These are phyloP conservation scores for Epizoanthus scotinus DNA, from an alignment of 92 coral and sea anemone species.

Conservation along the genomic window DNA sequence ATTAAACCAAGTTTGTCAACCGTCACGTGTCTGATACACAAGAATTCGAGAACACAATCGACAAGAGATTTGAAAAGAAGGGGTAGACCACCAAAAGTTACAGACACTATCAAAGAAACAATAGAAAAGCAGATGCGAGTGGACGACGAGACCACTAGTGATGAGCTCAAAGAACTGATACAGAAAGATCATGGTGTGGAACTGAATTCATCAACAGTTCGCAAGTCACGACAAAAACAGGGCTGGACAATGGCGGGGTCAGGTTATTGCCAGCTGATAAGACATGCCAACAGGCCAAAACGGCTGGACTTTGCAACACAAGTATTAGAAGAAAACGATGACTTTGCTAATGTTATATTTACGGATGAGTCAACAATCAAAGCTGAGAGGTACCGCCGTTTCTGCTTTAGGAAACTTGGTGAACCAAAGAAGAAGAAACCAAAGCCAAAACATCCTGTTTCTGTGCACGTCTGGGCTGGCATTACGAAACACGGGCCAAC, in stretches of 20 bases:
- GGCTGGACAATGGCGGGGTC: slow-evolving; percentile 42
- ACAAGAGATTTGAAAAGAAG: slow-evolving; percentile 22
- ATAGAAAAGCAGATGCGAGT: slow-evolving; percentile 39
- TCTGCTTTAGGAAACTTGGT: slow-evolving; percentile 36
- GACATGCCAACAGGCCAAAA: slow-evolving; percentile 36
- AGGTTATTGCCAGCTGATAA: slow-evolving; percentile 45
- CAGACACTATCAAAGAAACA: slow-evolving; percentile 16
- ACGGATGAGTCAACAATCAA: slow-evolving; percentile 32
- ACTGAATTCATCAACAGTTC: slow-evolving; percentile 41
- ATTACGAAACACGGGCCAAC: slow-evolving; percentile 49
- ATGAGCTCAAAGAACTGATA: neutral
- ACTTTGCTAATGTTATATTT: slow-evolving; percentile 38
- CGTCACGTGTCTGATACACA: slow-evolving; percentile 30
- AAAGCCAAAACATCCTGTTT: slow-evolving; percentile 44
- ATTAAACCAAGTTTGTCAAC: slow-evolving; percentile 22
- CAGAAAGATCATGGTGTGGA: slow-evolving; percentile 24
- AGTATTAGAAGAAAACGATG: slow-evolving; percentile 28
- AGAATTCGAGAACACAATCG: slow-evolving; percentile 19
- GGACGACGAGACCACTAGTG: slow-evolving; percentile 44
- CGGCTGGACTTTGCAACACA: slow-evolving; percentile 34
- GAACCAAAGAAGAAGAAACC: slow-evolving; percentile 47
- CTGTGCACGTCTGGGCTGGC: slow-evolving; percentile 56
- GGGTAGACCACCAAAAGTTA: slow-evolving; percentile 43
- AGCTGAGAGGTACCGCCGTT: slow-evolving; percentile 31
- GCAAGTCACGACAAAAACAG: neutral